Evolutionary conservation across 2,888 invertebrate genomes (phyloP).

Genomic region (Amitus sp.): DNA sequence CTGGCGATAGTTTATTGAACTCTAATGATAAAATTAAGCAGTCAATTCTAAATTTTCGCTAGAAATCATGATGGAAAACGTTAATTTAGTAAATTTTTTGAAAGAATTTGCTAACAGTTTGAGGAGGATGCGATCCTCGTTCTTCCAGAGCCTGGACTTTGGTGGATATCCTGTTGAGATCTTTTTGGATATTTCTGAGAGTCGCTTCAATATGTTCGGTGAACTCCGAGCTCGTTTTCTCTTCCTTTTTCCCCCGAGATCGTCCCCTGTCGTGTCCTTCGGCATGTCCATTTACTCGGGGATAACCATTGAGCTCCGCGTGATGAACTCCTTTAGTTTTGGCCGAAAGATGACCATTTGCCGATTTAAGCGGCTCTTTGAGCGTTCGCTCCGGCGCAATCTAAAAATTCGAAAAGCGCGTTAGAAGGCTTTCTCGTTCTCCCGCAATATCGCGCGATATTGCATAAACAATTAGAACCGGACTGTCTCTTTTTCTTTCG

Average conservation of each 20-base stretch:
- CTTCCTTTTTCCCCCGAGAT: conserved; percentile 52
- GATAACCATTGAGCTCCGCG: conserved; percentile 49
- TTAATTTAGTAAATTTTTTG: neutral
- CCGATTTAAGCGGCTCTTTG: conserved; percentile 51
- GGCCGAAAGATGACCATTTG: conserved; percentile 38
- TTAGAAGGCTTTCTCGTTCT: no score
- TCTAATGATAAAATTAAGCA: no score
- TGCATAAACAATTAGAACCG: no score
- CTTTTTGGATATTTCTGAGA: conserved; percentile 66
- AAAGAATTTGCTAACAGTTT: conserved; percentile 46
- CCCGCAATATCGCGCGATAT: no score
- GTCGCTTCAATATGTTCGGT: conserved; percentile 67
- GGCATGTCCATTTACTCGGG: conserved; percentile 40
- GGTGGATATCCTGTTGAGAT: conserved; percentile 66
- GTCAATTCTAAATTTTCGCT: no score
- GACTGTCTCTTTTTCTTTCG: no score
- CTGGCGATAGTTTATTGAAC: no score
- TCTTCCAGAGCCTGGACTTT: conserved; percentile 66
- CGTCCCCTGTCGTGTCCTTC: conserved; percentile 46
- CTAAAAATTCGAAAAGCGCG: conserved; percentile 42
- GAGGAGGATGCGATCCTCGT: conserved; percentile 50
- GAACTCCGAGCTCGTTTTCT: conserved; percentile 60
- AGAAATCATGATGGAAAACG: no score
- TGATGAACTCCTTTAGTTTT: conserved; percentile 31
- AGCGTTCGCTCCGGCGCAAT: conserved; percentile 56